These are phyloP conservation scores for Dendrolimus houi DNA, from an alignment of 2,888 invertebrate species.

Conservation along the genomic window DNA sequence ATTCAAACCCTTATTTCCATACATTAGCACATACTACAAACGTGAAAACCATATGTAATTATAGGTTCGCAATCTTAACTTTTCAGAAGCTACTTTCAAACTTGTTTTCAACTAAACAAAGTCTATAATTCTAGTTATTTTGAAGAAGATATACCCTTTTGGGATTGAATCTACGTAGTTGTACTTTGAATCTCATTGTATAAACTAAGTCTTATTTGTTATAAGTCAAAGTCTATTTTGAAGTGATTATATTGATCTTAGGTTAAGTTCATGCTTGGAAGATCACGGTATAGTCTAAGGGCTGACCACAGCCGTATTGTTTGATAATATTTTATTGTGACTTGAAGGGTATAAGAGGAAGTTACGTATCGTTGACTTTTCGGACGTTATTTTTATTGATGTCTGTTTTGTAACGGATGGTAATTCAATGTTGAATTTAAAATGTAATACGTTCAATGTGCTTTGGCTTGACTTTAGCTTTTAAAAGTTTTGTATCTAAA, in stretches of 20 bases:
- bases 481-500: too few relatives aligned
- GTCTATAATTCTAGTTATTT: not conserved
- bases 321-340: slow-evolving; percentile 44
- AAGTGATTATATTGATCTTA: slow-evolving; percentile 7
- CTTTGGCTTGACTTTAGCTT: too few relatives aligned
- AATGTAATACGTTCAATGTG: slow-evolving; percentile 14
- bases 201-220: too few relatives aligned
- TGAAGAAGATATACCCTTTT: too few relatives aligned
- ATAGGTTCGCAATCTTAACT: too few relatives aligned
- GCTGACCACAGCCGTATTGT: slow-evolving; percentile 31
- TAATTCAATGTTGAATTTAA: slow-evolving; percentile 8
- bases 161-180: too few relatives aligned
- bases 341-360: slow-evolving; percentile 38
- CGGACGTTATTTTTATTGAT: slow-evolving; percentile 48
- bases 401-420: slow-evolving; percentile 23
- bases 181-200: too few relatives aligned
- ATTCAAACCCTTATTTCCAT: too few relatives aligned
- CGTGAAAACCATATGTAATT: too few relatives aligned
- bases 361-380: slow-evolving; percentile 57
- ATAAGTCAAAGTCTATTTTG: not conserved
- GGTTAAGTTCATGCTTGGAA: slow-evolving; percentile 23
- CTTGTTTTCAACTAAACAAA: not conserved
- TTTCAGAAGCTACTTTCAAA: not conserved
- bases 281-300: slow-evolving; percentile 22
- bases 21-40: too few relatives aligned